A percentile compares a stretch with the other conserved stretches of the same genome.
Conservation (phyloP, 2,888 invertebrate genomes). For the Anthrax anthrax region DNA sequence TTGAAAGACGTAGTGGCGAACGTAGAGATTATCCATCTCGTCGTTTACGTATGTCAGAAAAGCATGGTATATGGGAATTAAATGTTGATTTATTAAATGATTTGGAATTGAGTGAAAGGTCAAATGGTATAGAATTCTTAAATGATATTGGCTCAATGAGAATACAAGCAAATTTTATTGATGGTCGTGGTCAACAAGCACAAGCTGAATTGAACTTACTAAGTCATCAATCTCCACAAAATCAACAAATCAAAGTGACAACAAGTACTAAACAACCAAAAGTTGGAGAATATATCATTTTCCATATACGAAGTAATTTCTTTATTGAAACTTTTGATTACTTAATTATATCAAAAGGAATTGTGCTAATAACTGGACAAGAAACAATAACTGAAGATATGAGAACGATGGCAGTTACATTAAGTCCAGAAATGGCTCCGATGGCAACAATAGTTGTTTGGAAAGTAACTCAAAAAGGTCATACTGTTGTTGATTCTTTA, state of each 20-base stretch:
- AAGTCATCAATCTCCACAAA: constrained; percentile 65
- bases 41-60: constrained; percentile 47
- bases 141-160: constrained; percentile 52
- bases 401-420: constrained; percentile 64
- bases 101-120: constrained; percentile 39
- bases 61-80: constrained; percentile 68
- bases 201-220: constrained; percentile 54
- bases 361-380: constrained; percentile 69
- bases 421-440: constrained; percentile 85
- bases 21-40: constrained; percentile 47
- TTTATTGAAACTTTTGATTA: constrained; percentile 82
- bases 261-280: constrained; percentile 72
- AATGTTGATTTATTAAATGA: constrained; percentile 59
- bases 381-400: constrained; percentile 66
- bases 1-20: constrained; percentile 47
- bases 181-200: constrained; percentile 51
- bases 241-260: constrained; percentile 70
- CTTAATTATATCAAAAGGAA: constrained; percentile 83
- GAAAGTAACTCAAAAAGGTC: constrained; percentile 66
- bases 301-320: constrained; percentile 86
- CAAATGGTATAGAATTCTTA: constrained; percentile 45
- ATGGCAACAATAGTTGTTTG: constrained; percentile 82
- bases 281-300: constrained; percentile 88
- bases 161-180: constrained; percentile 52
- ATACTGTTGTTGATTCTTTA: constrained; percentile 79